Base-by-base conservation (phyloP, 2,113 vertebrate species). In the Henicopernis longicauda region DNA sequence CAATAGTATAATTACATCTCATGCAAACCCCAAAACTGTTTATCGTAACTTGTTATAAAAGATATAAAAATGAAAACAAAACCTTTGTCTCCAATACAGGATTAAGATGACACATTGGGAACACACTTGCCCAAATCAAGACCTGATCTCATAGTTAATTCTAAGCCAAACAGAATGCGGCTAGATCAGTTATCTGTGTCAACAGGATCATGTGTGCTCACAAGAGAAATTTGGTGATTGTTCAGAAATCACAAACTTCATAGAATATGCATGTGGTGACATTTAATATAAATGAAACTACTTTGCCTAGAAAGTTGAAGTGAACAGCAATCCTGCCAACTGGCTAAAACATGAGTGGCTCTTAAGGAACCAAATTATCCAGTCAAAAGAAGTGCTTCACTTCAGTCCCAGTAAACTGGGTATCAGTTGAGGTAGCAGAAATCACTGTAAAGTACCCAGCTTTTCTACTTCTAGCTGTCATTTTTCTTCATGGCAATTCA, bases 1-100 rank as follows among this genome's bases (percentile, higher is more conserved):
- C 77, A 93, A 69, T 71, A 92, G 73, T 90, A 86, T 74, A 97
- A 94, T 95, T 92, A 95, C n/a, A 47, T 80, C 57, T 91, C 78
- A 58, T 71, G 45, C 62, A 96, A 82, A 49, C 47, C 55, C 59
- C 25, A 25, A 72, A 94, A 94, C 31, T 85, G n/a, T 91, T 96
- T 70, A 90, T 86, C 3, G 3, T 42, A 84, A 67, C 45, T 90
- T 96, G 40, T 38, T 93, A 55, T 89, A 93, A 89, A 85, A 86
- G 62, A 82, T 57, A 61, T 2, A 67, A 86, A 94, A 90, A 86
- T 61, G 92, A 81, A 92, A 87, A 1, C 20, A 86, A 93, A 45
- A 15, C 3, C 26, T 82, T 66, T 57, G 34, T 71, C 52, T 87
- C 65, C 44, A 49, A 4, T n/a, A 63, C 16, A 89, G 34, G 26